A percentile compares a stretch with the other conserved stretches of the same genome.
Conservation (phyloP, 2,797 vertebrate genomes). For the Paramormyrops hopkinsi region DNA sequence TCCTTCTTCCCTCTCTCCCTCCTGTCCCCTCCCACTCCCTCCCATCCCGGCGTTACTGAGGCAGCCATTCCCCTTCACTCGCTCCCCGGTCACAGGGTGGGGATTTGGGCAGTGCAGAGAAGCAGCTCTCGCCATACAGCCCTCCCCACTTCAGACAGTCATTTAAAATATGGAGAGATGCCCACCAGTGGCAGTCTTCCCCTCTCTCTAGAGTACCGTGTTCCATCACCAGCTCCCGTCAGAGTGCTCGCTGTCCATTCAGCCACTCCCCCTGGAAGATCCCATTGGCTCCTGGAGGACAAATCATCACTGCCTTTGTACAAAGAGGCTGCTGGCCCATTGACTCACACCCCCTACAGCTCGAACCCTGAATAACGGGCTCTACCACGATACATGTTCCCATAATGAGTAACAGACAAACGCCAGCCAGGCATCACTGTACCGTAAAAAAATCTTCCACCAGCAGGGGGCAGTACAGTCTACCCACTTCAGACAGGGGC, state of each 20-base stretch:
- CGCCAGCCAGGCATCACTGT: not conserved
- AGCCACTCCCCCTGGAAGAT: not conserved
- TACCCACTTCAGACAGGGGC: not conserved
- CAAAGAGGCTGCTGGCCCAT: not conserved
- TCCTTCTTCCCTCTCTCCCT: too few species aligned
- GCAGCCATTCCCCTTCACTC: not conserved
- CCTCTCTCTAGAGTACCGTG: not conserved
- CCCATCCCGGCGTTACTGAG: not conserved
- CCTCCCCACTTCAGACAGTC: not conserved
- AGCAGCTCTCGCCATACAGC: not conserved
- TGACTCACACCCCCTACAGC: not conserved
- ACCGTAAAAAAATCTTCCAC: not conserved
- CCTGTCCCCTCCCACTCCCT: too few species aligned
- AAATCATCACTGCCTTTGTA: not conserved
- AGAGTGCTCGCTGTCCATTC: not conserved
- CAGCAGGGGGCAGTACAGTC: not conserved
- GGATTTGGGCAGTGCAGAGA: not conserved
- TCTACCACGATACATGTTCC: not conserved
- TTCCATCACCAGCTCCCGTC: not conserved
- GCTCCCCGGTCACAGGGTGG: not conserved
- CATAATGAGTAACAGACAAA: not conserved
- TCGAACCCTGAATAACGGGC: not conserved
- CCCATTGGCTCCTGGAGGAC: not conserved
- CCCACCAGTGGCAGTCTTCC: not conserved
- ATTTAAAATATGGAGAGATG: not conserved